Evolutionary conservation across 2,113 vertebrate species (phyloP), one percentile per base, ranked within the genome.

Genomic region (Esox niger): DNA sequence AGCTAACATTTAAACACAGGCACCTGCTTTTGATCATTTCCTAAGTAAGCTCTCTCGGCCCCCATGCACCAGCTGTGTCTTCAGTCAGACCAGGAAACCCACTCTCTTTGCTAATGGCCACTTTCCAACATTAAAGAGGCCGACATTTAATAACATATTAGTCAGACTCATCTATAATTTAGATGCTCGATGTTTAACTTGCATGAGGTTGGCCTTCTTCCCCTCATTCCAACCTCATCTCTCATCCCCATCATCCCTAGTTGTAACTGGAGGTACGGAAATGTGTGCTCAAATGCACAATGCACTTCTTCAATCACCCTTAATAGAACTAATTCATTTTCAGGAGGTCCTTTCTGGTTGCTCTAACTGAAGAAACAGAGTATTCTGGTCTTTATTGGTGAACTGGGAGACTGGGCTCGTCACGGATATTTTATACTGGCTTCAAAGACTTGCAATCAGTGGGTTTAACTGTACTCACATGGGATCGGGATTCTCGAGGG

Each of bases 401-500:
- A 52, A 52, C 38, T 43, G 38, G 38, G 47, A 52, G 5, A 52
- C n/a, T 43, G 38, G 38, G 17, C 38, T 43, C 20, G 47, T 52
- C 47, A 52, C 17, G 2, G 1, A 52, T 52, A 52, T 4, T 21
- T 52, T n/a, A 52, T 21, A 46, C 6, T 52, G 47, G n/a, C 7
- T n/a, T n/a, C n/a, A 52, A 17, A 21, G 7, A 20, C 20, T 52
- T 17, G n/a, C 21, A 9, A 21, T 52, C 21, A 21, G 47, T 2
- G 7, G n/a, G 47, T 21, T 21, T 23, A 23, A 21, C 1, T 57
- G 63, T 69, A 93, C 97, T 96, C 87, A 98, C 97, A 47, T 98
- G 97, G 64, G 97, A 99, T 76, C 96, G 88, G 31, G 97, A 98
- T 86, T 99, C 97, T 70, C 97, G 85, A 32, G 97, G 97, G 35